Base-by-base conservation (phyloP, 2,797 vertebrate genomes). In the Halcyon smyrnensis region DNA sequence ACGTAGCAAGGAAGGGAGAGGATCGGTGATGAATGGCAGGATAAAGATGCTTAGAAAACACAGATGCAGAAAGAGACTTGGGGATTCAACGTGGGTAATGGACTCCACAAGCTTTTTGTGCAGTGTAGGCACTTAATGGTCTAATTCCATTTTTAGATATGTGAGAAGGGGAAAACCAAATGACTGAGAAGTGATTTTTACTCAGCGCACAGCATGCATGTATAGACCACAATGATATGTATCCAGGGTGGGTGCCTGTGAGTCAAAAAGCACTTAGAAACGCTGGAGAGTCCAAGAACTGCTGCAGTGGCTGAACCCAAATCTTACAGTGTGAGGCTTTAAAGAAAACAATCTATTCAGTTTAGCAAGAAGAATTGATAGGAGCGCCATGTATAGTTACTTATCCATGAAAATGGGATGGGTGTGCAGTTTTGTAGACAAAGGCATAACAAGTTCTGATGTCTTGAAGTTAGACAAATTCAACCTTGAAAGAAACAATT, bases 401-500 rank as follows among this genome's bases (percentile, higher is more conserved):
- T 95, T 95, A 84, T 14, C 85, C 92, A 89, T 91, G 93, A 94
- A 95, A 95, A 97, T 50, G 34, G 80, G 73, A 69, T 43, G 30
- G 69, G 4, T 86, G 30, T 92, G 84, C 71, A 77, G 68, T 60
- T 92, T 85, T 65, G 69, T 63, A 81, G 69, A 81, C 87, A 93
- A 89, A 95, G 64, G 21, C 53, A 23, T 78, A 93, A 83, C 64
- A 83, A 80, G 87, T 87, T 89, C 89, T 75, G 68, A 80, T 77
- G 64, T 69, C 90, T 96, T 1, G 0, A 82, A 89, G 90, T 51
- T 78, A 24, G 82, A 84, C 45, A 89, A 96, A 93, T 75, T 92
- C 91, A 93, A 60, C 89, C 75, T 78, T 89, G 89, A 93, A 96
- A 91, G 84, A 91, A 88, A 69, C 91, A 81, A 92, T 96, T 94